These are phyloP conservation scores for Trichosurus vulpecula DNA, from an alignment of 2,797 vertebrate genomes.

Conservation along the genomic window DNA sequence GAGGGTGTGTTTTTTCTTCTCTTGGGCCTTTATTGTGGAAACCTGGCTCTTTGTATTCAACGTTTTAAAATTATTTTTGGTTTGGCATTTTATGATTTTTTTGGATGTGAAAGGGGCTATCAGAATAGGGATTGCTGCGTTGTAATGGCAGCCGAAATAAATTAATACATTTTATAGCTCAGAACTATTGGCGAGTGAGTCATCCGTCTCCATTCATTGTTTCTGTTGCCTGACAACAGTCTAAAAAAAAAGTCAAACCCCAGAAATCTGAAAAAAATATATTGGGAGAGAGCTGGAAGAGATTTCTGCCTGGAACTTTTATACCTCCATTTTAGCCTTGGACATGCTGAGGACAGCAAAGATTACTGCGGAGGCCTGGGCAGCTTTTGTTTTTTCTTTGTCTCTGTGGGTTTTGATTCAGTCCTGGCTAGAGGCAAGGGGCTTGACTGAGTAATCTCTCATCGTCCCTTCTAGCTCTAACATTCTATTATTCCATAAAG, in stretches of 20 bases:
- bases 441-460: not conserved
- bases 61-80: constrained; percentile 54
- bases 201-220: constrained; percentile 61
- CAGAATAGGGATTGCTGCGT: constrained; percentile 70
- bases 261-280: constrained; percentile 35
- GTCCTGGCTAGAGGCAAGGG: constrained; percentile 11
- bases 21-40: constrained; percentile 60
- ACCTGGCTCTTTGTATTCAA: constrained; percentile 47
- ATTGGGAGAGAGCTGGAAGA: constrained; percentile 36
- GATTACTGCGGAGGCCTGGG: not conserved
- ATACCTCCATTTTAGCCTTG: not conserved
- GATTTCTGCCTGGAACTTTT: constrained; percentile 39
- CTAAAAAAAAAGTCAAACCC: constrained; percentile 47
- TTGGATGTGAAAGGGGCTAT: constrained; percentile 64
- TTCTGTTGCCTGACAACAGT: constrained; percentile 66
- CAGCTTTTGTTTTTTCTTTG: constrained; percentile 46
- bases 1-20: constrained; percentile 33
- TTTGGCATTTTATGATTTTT: constrained; percentile 64
- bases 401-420: constrained; percentile 37
- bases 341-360: constrained; percentile 16
- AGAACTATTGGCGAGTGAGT: constrained; percentile 51
- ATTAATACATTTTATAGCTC: constrained; percentile 73
- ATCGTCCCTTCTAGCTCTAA: not conserved
- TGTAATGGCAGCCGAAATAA: constrained; percentile 72
- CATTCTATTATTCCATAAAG: constrained; percentile 3